Evolutionary conservation across 2,888 invertebrate genomes (phyloP), one percentile per base, ranked within the genome.

Genomic region (Microctonus brassicae): DNA sequence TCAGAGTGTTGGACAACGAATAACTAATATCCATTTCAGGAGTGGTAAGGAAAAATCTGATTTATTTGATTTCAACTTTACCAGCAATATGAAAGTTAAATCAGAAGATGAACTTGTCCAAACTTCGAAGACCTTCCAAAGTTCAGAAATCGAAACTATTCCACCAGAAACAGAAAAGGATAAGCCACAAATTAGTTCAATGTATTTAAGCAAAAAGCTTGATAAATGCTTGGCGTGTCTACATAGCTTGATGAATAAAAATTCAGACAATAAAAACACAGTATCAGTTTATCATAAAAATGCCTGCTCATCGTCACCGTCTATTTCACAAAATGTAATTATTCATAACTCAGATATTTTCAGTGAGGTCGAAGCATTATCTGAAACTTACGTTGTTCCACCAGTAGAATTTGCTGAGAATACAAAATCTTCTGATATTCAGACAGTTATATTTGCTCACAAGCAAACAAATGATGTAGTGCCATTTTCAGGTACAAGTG

Each of bases 221-320:
- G 86, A 87, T 66, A 84, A 80, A 69, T 87, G 87, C 70, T 73
- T 85, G 9, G 77, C 84, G 11, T 87, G 87, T 70, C 77, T 87
- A 73, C 75, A 80, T 67, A 81, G 80, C 69, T 75, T 83, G 13
- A 72, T 77, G 0, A 55, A 74, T 9, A 22, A 33, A 24, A 29
- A 26, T 6, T 34, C 66, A 2, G 11, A 29, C 3, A 68, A 68
- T 47, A 13, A 33, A 2, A 62, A 60, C 11, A 67, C 75, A 64
- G 63, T 72, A 33, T 75, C 74, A 0, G 26, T 70, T 0, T 22
- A 71, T 13, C 57, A 20, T 13, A 2, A n/a, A 58, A 62, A 55
- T 60, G 29, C 24, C 10, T 20, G 17, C 11, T 24, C 5, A 13
- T 13, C 39, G 1, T 9, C 24, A 13, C 36, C 61, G 10, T 29